A percentile compares a stretch with the other conserved stretches of the same genome.
Evolutionary conservation across 2,797 vertebrate genomes (phyloP).

Genomic region (Epinephelus malabaricus): DNA sequence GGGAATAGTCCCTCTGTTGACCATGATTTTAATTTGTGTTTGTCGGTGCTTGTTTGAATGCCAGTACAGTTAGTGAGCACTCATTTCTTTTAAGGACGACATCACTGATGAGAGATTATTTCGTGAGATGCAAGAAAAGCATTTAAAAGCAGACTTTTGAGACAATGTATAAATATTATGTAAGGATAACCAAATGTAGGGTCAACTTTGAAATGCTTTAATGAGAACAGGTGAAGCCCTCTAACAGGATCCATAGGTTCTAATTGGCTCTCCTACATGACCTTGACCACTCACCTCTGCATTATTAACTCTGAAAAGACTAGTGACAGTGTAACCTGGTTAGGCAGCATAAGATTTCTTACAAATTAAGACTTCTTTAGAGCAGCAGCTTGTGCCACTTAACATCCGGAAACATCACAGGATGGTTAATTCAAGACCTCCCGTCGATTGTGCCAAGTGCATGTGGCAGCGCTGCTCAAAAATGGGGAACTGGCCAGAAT

Average conservation of each 20-base stretch:
- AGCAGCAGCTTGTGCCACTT: conserved; percentile 35
- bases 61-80: not conserved
- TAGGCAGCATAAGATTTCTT: not conserved
- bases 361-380: not conserved
- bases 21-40: not conserved
- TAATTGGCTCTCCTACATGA: conserved; percentile 7
- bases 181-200: conserved; percentile 10
- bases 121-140: too few species aligned
- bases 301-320: conserved; percentile 15
- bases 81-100: not conserved
- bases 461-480: conserved; percentile 16
- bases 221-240: conserved; percentile 4
- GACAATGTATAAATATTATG: not conserved
- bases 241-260: conserved; percentile 12
- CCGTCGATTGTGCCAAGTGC: not conserved
- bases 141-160: too few species aligned
- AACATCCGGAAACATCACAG: conserved; percentile 27
- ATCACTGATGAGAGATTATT: too few species aligned
- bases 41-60: not conserved
- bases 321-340: conserved; percentile 7
- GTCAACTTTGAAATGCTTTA: not conserved
- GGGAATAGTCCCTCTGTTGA: not conserved
- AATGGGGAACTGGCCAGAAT: not conserved
- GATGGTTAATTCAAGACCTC: conserved; percentile 15
- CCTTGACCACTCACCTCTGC: conserved; percentile 4